These are phyloP conservation scores for Julus scanicus DNA, from an alignment of 2,888 invertebrate species.

Conservation along the genomic window DNA sequence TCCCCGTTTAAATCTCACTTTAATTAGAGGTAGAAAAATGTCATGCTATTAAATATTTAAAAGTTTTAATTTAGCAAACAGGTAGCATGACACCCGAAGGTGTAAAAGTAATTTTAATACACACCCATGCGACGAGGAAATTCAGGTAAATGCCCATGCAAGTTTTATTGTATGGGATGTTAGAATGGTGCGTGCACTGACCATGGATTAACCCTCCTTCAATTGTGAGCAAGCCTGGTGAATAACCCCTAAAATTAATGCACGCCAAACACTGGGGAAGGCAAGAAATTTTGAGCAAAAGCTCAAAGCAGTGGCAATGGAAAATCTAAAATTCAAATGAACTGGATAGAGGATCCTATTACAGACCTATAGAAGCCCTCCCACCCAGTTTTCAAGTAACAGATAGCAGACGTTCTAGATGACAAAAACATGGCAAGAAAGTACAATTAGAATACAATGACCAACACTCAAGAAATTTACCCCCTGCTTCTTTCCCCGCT, in stretches of 20 bases:
- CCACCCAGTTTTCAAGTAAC: background rate
- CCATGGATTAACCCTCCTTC: slow-evolving; percentile 10
- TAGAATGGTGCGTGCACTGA: background rate
- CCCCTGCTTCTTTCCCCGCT: background rate
- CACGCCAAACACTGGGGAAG: background rate
- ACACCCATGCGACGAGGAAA: background rate
- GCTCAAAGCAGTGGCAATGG: background rate
- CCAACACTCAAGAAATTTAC: background rate
- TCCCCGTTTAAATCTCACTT: background rate
- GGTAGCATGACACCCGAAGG: background rate
- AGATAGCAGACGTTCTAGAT: background rate
- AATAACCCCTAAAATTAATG: slow-evolving; percentile 45
- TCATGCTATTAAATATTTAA: background rate
- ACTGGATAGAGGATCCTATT: background rate
- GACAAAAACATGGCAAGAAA: background rate
- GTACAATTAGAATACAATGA: background rate
- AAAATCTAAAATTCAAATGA: background rate
- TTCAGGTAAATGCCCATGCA: background rate
- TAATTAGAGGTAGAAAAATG: background rate
- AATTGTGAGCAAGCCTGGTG: background rate
- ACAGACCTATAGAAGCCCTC: background rate
- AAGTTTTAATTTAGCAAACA: background rate
- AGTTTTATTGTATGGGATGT: background rate
- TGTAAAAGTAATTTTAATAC: background rate
- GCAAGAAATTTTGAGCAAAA: background rate